phyloP scores from a whole-genome alignment of 2,113 vertebrate species.

The Danionella cerebrum region DNA sequence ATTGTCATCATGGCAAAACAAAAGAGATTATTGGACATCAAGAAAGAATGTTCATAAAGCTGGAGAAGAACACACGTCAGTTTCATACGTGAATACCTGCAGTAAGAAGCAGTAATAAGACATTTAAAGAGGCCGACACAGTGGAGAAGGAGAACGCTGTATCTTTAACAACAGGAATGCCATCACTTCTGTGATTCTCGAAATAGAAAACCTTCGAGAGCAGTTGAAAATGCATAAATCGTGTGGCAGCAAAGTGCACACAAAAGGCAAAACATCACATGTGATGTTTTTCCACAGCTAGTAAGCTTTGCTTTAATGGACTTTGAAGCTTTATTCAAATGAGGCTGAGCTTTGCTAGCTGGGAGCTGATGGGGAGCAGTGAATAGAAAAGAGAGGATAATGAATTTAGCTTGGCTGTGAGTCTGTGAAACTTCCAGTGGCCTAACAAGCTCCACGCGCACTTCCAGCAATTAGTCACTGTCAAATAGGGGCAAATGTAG shows the following conservation, averaged over 20 bases:
- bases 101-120: too few relatives aligned
- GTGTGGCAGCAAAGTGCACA: background rate
- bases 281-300: background rate
- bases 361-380: conserved; percentile 52
- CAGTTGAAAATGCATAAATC: background rate
- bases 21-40: too few relatives aligned
- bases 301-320: background rate
- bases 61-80: too few relatives aligned
- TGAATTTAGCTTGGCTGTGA: conserved; percentile 66
- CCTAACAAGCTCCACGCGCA: conserved; percentile 72
- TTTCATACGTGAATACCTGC: too few relatives aligned
- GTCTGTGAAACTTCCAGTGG: conserved; percentile 60
- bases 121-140: too few relatives aligned
- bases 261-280: background rate
- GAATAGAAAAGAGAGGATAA: conserved; percentile 67
- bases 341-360: conserved; percentile 51
- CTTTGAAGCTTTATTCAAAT: conserved; percentile 10
- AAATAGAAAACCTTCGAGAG: too few relatives aligned
- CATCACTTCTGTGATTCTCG: too few relatives aligned
- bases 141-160: too few relatives aligned
- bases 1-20: too few relatives aligned
- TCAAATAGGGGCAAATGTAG: conserved; percentile 75
- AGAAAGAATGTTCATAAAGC: too few relatives aligned
- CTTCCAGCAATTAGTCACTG: conserved; percentile 75
- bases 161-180: too few relatives aligned